Base-by-base conservation (phyloP, 2,113 vertebrate genomes). In the Barbus barbus region DNA sequence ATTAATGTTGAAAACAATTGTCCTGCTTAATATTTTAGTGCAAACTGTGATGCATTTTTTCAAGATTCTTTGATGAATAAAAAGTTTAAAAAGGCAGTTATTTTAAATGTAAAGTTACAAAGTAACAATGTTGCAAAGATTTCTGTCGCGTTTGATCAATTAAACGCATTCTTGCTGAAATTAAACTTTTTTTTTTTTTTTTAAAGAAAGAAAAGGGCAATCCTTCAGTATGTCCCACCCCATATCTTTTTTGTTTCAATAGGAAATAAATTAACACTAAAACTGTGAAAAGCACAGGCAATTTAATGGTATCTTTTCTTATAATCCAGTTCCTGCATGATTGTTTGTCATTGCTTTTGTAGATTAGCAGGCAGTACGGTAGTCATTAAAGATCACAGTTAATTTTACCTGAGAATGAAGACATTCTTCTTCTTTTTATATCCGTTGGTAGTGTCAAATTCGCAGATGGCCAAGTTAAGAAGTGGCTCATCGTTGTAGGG, bases 371-470 rank as follows among this genome's bases (percentile, higher is more conserved):
- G 12, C 24, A 44, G 7, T 16, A 16, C 13, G 26, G 31, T 20
- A 67, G 60, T 36, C 20, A 69, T 38, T 38, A 69, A 22, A 67
- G 63, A 31, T 33, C 28, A 26, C 4, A 8, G 56, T 22, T 18
- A 5, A 53, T 77, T 91, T 86, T 93, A 97, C 97, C 95, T 91
- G 31, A 98, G 92, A 88, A 97, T 95, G 92, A 98, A 98, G 91
- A 97, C 97, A 1, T 97, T 95, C 88, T 97, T 98, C 91, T 97
- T 96, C 88, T 98, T 98, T 88, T 96, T 96, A 89, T 98, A 98
- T 72, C 96, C 96, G 16, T 95, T 91, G 12, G 97, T 95, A 22
- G 96, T 95, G 38, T 96, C 95, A 85, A 96, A 96, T 26, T 93
- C 91, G 79, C 95, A 96, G 84, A 91, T 92, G 83, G 91, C 88